Evolutionary conservation across 2,797 vertebrate genomes (phyloP).

Genomic region (Sebastes taczanowskii): DNA sequence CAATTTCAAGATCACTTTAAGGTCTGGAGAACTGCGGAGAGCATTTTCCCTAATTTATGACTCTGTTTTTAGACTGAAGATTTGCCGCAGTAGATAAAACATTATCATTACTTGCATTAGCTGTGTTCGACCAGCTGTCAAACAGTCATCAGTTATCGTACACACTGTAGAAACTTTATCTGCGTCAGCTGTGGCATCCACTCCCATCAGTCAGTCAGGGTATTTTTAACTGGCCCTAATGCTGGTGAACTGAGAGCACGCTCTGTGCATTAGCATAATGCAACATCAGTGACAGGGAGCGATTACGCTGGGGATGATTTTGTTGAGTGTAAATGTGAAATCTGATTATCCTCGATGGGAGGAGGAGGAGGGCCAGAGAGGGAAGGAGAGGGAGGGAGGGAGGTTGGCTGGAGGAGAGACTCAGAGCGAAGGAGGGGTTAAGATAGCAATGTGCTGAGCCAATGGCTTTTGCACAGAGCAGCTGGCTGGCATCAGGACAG

Average conservation of each 20-base stretch:
- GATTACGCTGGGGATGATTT: slow-evolving; percentile 81
- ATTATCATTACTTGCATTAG: not conserved
- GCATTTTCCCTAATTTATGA: not conserved
- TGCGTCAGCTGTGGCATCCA: not conserved
- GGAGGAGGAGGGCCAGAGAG: slow-evolving; percentile 37
- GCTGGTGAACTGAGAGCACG: slow-evolving; percentile 48
- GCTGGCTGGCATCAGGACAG: slow-evolving; percentile 75
- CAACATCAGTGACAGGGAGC: slow-evolving; percentile 60
- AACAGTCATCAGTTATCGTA: not conserved
- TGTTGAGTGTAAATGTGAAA: slow-evolving; percentile 82
- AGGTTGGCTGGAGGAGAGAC: slow-evolving; percentile 49
- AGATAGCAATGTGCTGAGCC: slow-evolving; percentile 79
- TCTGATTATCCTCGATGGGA: slow-evolving; percentile 79
- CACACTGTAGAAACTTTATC: slow-evolving; percentile 1
- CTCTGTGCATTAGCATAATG: slow-evolving; percentile 67
- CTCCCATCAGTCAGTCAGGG: slow-evolving; percentile 18
- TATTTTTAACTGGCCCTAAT: slow-evolving; percentile 67
- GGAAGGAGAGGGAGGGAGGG: slow-evolving; percentile 13
- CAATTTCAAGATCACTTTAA: not conserved
- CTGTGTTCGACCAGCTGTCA: not conserved
- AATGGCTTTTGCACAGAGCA: slow-evolving; percentile 76
- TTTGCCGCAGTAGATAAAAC: no score
- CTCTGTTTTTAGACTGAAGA: not conserved
- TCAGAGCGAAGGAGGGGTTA: slow-evolving; percentile 63
- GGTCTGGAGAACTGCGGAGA: not conserved